These are phyloP conservation scores for Troides helena DNA, from an alignment of 2,888 invertebrate genomes.

Conservation along the genomic window DNA sequence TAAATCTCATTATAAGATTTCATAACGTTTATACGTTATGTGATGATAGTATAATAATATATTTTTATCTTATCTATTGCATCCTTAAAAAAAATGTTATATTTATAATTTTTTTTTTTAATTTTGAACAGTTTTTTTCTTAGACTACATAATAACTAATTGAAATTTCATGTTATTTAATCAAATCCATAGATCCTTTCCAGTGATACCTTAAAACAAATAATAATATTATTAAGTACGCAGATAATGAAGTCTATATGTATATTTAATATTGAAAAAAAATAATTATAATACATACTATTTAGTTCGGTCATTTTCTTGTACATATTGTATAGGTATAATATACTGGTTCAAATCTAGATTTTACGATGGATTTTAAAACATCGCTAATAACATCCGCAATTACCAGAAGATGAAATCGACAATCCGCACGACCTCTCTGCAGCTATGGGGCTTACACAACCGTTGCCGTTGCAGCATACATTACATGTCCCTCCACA, in stretches of 20 bases:
- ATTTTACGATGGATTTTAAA: neutral
- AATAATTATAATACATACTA: too few species aligned
- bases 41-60: neutral
- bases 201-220: neutral
- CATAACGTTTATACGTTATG: slow-evolving; percentile 8
- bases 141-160: neutral
- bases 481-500: slow-evolving; percentile 21
- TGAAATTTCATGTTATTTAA: neutral
- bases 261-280: neutral
- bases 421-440: slow-evolving; percentile 13
- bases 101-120: neutral
- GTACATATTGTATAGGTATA: too few species aligned
- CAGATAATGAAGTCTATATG: too few species aligned
- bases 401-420: slow-evolving; percentile 5
- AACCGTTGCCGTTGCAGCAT: slow-evolving; percentile 31
- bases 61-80: slow-evolving; percentile 24
- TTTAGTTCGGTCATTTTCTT: too few species aligned
- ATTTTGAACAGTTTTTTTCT: neutral
- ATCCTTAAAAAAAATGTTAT: neutral
- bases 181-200: neutral
- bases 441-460: slow-evolving; percentile 19
- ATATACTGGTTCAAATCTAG: too few species aligned
- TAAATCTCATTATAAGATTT: slow-evolving; percentile 7
- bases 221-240: too few species aligned
- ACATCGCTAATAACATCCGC: slow-evolving; percentile 11